Evolutionary conservation across 1,140 invertebrate genomes (phyloP).

Genomic region (Drosophila biarmipes): DNA sequence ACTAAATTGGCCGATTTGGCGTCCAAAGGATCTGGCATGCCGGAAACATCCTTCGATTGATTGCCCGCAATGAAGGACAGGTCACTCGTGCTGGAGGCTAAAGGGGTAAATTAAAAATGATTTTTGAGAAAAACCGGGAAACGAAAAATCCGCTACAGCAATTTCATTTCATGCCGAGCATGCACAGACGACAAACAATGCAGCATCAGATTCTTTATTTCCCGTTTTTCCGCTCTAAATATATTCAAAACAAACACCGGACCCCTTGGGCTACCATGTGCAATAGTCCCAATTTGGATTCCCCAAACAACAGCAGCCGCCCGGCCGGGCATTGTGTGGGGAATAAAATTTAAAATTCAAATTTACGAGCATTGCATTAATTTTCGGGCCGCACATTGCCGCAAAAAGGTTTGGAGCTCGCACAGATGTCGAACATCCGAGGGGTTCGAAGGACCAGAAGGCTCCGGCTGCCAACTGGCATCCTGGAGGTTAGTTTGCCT

Average conservation of each 20-base stretch:
- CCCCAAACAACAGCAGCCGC: not conserved
- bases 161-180: conserved; percentile 29
- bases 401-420: conserved; percentile 33
- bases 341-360: conserved; percentile 74
- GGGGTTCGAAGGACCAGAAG: not conserved
- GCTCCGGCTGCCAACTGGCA: not conserved
- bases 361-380: conserved; percentile 73
- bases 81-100: conserved; percentile 84
- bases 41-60: conserved; percentile 77
- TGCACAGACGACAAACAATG: conserved; percentile 23
- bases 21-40: conserved; percentile 76
- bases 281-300: not conserved
- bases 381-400: conserved; percentile 55
- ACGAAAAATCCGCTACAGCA: not conserved
- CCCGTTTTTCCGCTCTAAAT: conserved; percentile 1
- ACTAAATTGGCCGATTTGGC: conserved; percentile 61
- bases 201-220: conserved; percentile 8
- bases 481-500: conserved; percentile 39
- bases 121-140: conserved; percentile 1
- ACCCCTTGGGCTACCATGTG: not conserved
- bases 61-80: conserved; percentile 74
- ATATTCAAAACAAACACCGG: conserved; percentile 21
- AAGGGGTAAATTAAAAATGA: not conserved
- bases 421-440: conserved; percentile 29
- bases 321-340: conserved; percentile 44